A percentile compares a stretch with the other conserved stretches of the same genome.
These are phyloP conservation scores for Morone saxatilis DNA, from an alignment of 2,113 vertebrate species.

Conservation along the genomic window DNA sequence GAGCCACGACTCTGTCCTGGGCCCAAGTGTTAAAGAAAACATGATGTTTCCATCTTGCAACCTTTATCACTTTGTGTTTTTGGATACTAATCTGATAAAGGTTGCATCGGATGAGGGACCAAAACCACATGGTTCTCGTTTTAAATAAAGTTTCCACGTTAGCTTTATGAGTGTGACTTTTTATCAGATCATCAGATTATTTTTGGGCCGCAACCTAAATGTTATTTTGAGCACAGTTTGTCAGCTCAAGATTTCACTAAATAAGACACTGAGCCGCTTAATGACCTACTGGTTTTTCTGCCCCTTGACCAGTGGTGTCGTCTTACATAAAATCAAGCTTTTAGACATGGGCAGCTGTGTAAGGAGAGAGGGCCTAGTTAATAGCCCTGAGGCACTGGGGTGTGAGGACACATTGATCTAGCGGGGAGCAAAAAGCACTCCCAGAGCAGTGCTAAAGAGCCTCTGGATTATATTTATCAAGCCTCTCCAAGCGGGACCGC, in stretches of 20 bases:
- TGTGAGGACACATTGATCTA: slow-evolving; percentile 47
- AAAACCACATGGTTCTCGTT: neutral
- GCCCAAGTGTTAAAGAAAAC: neutral
- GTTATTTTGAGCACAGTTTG: neutral
- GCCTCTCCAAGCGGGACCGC: neutral
- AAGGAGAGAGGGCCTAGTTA: slow-evolving; percentile 28
- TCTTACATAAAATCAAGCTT: slow-evolving; percentile 15
- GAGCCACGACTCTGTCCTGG: neutral
- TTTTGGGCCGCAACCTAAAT: neutral
- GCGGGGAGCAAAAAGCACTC: slow-evolving; percentile 11
- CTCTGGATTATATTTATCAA: slow-evolving; percentile 50
- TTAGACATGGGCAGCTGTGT: slow-evolving; percentile 19
- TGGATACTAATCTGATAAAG: neutral
- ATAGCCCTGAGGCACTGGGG: slow-evolving; percentile 37
- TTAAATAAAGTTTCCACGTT: neutral
- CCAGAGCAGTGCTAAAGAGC: slow-evolving; percentile 41
- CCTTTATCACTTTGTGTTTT: neutral
- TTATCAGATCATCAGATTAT: neutral
- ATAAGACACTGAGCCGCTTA: neutral
- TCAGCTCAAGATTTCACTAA: neutral
- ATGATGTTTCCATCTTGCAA: neutral
- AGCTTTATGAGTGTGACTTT: neutral
- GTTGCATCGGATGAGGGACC: neutral
- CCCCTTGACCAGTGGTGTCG: neutral
- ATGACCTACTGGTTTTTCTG: slow-evolving; percentile 3